Conservation (phyloP, 2,888 invertebrate species). For the Pegoplata infirma region DNA sequence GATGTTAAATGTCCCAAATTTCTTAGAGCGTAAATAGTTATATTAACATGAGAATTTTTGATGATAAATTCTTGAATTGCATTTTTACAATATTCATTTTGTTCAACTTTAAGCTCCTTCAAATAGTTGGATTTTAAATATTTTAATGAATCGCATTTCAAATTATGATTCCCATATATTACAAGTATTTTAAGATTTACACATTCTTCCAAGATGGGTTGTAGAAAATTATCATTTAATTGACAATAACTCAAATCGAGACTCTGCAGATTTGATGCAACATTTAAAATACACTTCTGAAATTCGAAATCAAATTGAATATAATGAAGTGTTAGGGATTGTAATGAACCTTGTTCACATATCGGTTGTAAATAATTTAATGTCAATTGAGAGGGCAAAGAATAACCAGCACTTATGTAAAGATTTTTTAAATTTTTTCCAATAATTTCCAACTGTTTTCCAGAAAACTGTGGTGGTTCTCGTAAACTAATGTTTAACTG, state of each 20-base stretch:
- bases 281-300: slow-evolving; percentile 14
- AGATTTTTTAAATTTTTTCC: slow-evolving; percentile 44
- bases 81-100: slow-evolving; percentile 36
- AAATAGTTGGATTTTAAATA: slow-evolving; percentile 6
- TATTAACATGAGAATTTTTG: slow-evolving; percentile 10
- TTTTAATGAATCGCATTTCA: slow-evolving; percentile 39
- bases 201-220: slow-evolving; percentile 36
- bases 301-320: slow-evolving; percentile 40
- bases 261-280: slow-evolving; percentile 12
- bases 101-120: slow-evolving; percentile 37
- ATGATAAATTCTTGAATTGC: slow-evolving; percentile 20
- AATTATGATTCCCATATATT: slow-evolving; percentile 47
- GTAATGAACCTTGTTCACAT: slow-evolving; percentile 5
- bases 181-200: slow-evolving; percentile 23
- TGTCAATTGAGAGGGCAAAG: slow-evolving; percentile 32
- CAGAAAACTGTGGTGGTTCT: slow-evolving; percentile 34
- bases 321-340: slow-evolving; percentile 44
- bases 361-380: slow-evolving; percentile 40
- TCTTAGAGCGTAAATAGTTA: slow-evolving; percentile 32
- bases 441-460: slow-evolving; percentile 50
- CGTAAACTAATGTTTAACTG: slow-evolving; percentile 35
- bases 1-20: slow-evolving; percentile 2
- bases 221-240: slow-evolving; percentile 51
- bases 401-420: slow-evolving; percentile 43
- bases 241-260: slow-evolving; percentile 53